phyloP scores from a whole-genome alignment of 2,888 invertebrate genomes.

The Diaprepes abbreviatus region DNA sequence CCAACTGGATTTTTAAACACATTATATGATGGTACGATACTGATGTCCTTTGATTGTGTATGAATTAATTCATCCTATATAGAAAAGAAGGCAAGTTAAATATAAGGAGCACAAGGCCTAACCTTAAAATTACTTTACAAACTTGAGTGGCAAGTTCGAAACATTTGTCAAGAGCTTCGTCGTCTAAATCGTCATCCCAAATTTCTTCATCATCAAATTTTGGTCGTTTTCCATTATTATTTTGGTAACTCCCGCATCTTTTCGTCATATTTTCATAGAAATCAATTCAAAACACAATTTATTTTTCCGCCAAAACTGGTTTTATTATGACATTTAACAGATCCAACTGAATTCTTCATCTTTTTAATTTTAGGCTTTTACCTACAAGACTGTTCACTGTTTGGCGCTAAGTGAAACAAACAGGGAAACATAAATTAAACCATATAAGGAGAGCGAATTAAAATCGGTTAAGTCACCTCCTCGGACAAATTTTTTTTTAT shows the following conservation, averaged over 20 bases:
- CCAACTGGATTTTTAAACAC: constrained; percentile 54
- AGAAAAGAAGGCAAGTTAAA: constrained; percentile 31
- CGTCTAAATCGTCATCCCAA: constrained; percentile 62
- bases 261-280: constrained; percentile 51
- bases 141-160: constrained; percentile 61
- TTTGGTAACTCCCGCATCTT: constrained; percentile 46
- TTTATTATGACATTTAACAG: no score
- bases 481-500: no score
- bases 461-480: no score
- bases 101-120: neutral
- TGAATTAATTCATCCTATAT: constrained; percentile 41
- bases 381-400: no score
- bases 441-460: no score
- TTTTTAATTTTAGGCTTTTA: no score
- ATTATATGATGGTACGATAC: constrained; percentile 57
- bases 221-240: constrained; percentile 54
- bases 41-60: constrained; percentile 46
- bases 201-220: constrained; percentile 58
- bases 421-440: no score
- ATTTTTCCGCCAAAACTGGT: constrained; percentile 21
- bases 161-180: constrained; percentile 60
- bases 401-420: no score
- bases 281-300: no score
- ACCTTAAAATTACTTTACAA: constrained; percentile 24
- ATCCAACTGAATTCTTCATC: no score